These are phyloP conservation scores for Bombus picipes DNA, from an alignment of 1,140 invertebrate genomes.

Conservation along the genomic window DNA sequence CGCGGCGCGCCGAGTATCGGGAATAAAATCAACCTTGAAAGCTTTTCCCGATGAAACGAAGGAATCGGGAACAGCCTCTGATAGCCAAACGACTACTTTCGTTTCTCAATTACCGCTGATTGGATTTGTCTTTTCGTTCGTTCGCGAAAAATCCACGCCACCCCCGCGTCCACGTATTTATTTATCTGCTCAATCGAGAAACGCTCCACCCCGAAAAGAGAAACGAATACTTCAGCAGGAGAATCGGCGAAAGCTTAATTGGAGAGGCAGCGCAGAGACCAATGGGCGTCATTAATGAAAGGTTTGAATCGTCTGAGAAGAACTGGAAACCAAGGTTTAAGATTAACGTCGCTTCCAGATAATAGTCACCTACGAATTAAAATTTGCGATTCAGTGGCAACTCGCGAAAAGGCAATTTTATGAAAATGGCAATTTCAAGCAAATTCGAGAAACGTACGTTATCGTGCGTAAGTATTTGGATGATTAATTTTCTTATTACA, in stretches of 20 bases:
- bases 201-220: neutral
- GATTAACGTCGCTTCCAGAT: neutral
- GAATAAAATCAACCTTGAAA: constrained; percentile 48
- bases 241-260: neutral
- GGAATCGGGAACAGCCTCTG: constrained; percentile 11
- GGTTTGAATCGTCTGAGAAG: neutral
- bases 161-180: neutral
- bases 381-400: no score
- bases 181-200: constrained; percentile 2
- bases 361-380: neutral
- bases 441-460: neutral
- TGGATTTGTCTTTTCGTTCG: constrained; percentile 28
- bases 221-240: neutral
- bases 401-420: neutral
- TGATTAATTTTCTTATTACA: no score
- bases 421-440: neutral
- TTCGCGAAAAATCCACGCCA: neutral
- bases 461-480: no score
- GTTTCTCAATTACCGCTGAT: constrained; percentile 35
- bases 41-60: neutral
- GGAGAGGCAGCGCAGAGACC: neutral
- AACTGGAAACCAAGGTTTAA: neutral
- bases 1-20: constrained; percentile 7
- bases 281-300: neutral
- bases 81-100: constrained; percentile 30